Conservation (phyloP, 2,888 invertebrate species). For the Bombyx huttoni region DNA sequence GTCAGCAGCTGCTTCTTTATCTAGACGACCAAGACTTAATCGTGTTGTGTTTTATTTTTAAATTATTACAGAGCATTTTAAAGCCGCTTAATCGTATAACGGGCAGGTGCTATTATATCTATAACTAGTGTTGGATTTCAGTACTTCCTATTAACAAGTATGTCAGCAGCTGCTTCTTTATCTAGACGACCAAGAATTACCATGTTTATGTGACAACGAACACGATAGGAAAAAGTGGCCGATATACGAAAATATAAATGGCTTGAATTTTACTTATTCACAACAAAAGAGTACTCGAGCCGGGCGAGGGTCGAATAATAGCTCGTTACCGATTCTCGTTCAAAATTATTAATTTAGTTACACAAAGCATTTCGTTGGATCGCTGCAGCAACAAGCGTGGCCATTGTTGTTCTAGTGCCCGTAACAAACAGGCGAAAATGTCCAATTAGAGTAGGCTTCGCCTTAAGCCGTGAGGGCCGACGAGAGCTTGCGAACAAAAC, state of each 20-base stretch:
- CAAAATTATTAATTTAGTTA: slow-evolving; percentile 14
- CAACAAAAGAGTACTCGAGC: slow-evolving; percentile 6
- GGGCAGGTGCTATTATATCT: not conserved
- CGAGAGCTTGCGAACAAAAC: slow-evolving; percentile 59
- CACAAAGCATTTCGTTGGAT: slow-evolving; percentile 2
- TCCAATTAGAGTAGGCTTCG: slow-evolving; percentile 45
- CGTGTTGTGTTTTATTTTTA: not conserved
- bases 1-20: not conserved
- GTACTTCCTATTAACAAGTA: not conserved
- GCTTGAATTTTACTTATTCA: slow-evolving; percentile 7
- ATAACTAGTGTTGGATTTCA: not conserved
- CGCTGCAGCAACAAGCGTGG: slow-evolving; percentile 16
- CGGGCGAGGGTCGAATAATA: slow-evolving; percentile 13
- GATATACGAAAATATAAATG: not conserved
- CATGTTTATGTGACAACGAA: not conserved
- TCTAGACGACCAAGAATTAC: not conserved
- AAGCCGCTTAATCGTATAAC: not conserved
- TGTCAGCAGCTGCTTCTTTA: not conserved
- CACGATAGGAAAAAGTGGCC: not conserved
- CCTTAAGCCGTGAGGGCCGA: slow-evolving; percentile 47
- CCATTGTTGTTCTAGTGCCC: slow-evolving; percentile 28
- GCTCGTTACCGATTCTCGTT: slow-evolving; percentile 13
- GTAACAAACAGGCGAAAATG: slow-evolving; percentile 35
- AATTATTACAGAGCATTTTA: not conserved
- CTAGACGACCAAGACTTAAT: not conserved